phyloP scores from a whole-genome alignment of 2,113 vertebrate species.

The Hyperopisus bebe region DNA sequence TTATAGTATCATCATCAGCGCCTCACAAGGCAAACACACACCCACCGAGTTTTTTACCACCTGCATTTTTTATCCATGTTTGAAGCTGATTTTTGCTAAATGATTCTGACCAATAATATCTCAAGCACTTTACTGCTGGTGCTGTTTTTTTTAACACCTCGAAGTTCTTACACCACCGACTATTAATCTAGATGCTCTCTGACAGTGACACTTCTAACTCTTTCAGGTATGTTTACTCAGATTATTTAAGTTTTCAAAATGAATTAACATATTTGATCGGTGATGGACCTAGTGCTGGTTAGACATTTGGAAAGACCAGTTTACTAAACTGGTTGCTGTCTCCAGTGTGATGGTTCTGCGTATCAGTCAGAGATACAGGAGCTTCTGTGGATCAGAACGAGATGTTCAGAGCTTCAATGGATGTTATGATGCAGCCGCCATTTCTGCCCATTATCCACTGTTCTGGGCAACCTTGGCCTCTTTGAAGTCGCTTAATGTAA shows the following conservation, averaged over 20 bases:
- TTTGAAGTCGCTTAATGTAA: neutral
- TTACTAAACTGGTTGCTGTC: neutral
- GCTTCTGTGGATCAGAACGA: neutral
- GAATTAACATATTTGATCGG: neutral
- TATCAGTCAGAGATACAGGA: neutral
- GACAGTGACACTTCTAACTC: neutral
- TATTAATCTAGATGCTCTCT: neutral
- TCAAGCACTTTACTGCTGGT: neutral
- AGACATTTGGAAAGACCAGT: neutral
- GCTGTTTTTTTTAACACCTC: neutral
- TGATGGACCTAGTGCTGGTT: neutral
- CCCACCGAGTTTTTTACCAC: neutral
- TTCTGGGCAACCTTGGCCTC: neutral
- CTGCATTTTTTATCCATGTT: neutral
- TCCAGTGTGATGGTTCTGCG: neutral
- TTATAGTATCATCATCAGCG: neutral
- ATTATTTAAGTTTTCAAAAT: neutral
- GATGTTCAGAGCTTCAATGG: neutral
- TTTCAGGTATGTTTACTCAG: neutral
- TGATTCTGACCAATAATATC: neutral
- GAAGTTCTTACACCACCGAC: no score
- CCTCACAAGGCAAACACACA: neutral
- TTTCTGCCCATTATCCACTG: neutral
- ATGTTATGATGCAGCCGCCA: neutral
- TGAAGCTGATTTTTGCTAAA: neutral